Conservation (phyloP, 2,113 vertebrate genomes). For the Mesembrinibis cayennensis region DNA sequence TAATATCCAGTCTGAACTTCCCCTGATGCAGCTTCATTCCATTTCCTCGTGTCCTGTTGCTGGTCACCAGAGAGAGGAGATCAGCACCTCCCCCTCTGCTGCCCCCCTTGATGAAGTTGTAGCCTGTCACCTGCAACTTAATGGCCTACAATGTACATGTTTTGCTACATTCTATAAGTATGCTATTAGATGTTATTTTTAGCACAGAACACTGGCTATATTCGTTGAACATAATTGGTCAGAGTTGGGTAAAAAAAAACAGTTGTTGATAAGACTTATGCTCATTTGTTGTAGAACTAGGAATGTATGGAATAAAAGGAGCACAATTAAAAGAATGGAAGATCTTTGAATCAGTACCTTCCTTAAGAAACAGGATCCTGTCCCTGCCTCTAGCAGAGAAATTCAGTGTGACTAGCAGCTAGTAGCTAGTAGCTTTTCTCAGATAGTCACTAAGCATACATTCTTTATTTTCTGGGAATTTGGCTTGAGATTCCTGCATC, state of each 20-base stretch:
- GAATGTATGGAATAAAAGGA: not conserved
- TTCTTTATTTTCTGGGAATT: not conserved
- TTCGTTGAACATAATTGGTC: not conserved
- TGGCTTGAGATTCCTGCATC: not conserved
- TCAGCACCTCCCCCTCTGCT: not conserved
- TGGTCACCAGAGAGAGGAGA: not conserved
- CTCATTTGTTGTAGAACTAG: not conserved
- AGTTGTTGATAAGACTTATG: not conserved
- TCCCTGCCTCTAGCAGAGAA: not conserved
- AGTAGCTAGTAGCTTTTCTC: not conserved
- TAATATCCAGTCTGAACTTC: not conserved
- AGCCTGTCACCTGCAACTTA: not conserved
- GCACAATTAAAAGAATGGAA: not conserved
- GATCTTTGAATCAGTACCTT: not conserved
- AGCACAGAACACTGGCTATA: not conserved
- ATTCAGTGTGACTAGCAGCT: not conserved
- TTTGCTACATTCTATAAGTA: not conserved
- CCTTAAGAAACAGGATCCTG: not conserved
- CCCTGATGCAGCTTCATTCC: not conserved
- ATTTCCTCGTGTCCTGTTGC: accelerated
- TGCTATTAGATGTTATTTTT: not conserved
- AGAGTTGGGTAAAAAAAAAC: not conserved
- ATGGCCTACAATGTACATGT: not conserved
- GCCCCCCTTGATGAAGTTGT: not conserved
- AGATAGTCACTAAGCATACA: not conserved